phyloP scores from a whole-genome alignment of 1,140 invertebrate genomes.

The Coboldia fuscipes region DNA sequence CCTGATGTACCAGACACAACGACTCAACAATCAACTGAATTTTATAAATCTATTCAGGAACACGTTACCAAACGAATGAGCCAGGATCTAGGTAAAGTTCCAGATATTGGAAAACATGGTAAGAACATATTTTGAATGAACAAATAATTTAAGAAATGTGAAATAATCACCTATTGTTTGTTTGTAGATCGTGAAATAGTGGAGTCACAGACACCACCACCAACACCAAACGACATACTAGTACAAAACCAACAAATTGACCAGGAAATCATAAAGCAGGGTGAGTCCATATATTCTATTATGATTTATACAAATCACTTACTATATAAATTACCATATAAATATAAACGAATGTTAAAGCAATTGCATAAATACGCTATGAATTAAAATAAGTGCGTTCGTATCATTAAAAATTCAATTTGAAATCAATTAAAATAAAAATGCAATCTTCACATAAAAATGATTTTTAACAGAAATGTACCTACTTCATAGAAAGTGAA shows the following conservation, averaged over 20 bases:
- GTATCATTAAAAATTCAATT: no score
- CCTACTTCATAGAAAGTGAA: no score
- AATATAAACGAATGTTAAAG: no score
- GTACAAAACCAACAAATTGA: not conserved
- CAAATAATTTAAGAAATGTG: no score
- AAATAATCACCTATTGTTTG: no score
- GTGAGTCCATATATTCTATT: not conserved
- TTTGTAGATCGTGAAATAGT: constrained; percentile 16
- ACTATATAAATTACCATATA: not conserved
- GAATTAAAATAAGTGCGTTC: no score
- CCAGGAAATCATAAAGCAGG: not conserved
- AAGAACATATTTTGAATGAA: not conserved
- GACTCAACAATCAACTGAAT: constrained; percentile 17
- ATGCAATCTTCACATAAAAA: no score
- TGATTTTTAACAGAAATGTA: no score
- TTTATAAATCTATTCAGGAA: constrained; percentile 19
- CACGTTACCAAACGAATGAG: constrained; percentile 22
- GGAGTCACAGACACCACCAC: constrained; percentile 19
- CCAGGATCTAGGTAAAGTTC: constrained; percentile 16
- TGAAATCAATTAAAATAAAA: no score
- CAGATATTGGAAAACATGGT: constrained; percentile 15
- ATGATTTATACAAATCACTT: not conserved
- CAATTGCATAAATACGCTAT: no score
- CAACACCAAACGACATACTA: constrained; percentile 14
- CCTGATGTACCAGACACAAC: not conserved